Evolutionary conservation across 2,113 vertebrate species (phyloP), one percentile per base, ranked within the genome.

Genomic region (Columbina picui): DNA sequence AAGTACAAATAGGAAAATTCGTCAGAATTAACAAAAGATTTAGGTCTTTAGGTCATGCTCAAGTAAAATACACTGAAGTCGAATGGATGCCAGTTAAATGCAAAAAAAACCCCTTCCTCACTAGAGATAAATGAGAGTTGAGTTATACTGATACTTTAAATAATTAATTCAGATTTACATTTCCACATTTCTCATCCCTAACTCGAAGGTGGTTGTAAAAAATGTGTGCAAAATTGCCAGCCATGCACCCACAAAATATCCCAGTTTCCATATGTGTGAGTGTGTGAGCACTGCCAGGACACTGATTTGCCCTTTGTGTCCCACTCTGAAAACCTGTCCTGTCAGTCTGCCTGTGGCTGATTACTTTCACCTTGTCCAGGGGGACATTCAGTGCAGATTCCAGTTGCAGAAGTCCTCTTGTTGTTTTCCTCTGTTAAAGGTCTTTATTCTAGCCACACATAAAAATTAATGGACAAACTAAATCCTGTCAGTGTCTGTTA

Each of bases 261-360:
- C 15, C 10, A 2, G 0, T 25, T 86, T 39, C 50, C 34, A 60
- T 2, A 41, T 4, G 21, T 1, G 14, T 17, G 27, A 53, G 7
- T 30, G 39, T 75, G 20, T 71, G 6, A 30, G 41, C 3, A 1
- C 9, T 79, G 29, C 43, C 0, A 1, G 32, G 11, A 49, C 19
- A 25, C 29, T 9, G 19, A 17, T 30, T 79, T 32, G 2, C 20
- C 8, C 36, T 71, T 64, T 53, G 10, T 14, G 64, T 14, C 17
- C 34, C 50, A 41, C 9, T 38, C n/a, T 4, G 17, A 69, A 65
- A 36, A 56, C 17, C 61, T 30, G 10, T 60, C 49, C 23, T 47
- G 20, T 45, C 67, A 36, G 30, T 41, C 14, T 22, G 2, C 39
- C n/a, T 57, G 30, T 4, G 8, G 43, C 7, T 8, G 4, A 43